Percentiles rank a stretch among this genome's conserved stretches.
Conservation (phyloP, 2,797 vertebrate species). For the Microtus californicus region DNA sequence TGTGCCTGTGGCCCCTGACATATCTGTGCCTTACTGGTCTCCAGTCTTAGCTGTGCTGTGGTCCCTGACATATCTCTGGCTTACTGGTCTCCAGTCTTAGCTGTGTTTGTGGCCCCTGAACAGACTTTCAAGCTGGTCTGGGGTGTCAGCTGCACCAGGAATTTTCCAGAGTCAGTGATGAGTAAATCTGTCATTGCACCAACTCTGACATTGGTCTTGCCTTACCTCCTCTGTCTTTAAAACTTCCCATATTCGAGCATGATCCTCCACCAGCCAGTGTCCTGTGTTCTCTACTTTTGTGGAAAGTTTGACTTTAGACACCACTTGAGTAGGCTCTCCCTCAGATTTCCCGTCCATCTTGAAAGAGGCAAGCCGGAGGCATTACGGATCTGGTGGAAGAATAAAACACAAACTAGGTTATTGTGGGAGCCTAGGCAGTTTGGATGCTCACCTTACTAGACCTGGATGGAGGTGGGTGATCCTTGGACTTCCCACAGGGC, state of each 20-base stretch:
- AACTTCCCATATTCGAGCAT: conserved; percentile 59
- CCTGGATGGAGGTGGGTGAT: too few relatives aligned
- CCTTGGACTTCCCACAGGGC: too few relatives aligned
- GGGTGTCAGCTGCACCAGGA: background rate
- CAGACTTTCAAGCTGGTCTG: background rate
- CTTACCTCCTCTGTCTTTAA: conserved; percentile 80
- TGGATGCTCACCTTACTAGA: too few relatives aligned
- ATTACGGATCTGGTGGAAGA: conserved; percentile 68
- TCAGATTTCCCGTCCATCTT: conserved; percentile 28
- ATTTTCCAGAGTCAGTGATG: background rate
- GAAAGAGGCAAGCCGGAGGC: conserved; percentile 48
- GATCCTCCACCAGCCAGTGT: conserved; percentile 68
- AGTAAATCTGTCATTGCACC: background rate
- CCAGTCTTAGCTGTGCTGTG: background rate
- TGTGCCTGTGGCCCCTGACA: background rate
- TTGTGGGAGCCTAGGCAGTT: too few relatives aligned
- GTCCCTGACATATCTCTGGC: background rate
- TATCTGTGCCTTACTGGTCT: background rate
- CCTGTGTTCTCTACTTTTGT: conserved; percentile 47
- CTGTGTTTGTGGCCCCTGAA: background rate
- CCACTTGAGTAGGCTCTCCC: conserved; percentile 15
- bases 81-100: background rate
- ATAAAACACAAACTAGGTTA: conserved; percentile 45
- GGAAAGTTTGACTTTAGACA: conserved; percentile 43
- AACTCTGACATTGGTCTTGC: background rate